Evolutionary conservation across 2,888 invertebrate species (phyloP), one percentile per base, ranked within the genome.

Genomic region (Sthenelais limicola): DNA sequence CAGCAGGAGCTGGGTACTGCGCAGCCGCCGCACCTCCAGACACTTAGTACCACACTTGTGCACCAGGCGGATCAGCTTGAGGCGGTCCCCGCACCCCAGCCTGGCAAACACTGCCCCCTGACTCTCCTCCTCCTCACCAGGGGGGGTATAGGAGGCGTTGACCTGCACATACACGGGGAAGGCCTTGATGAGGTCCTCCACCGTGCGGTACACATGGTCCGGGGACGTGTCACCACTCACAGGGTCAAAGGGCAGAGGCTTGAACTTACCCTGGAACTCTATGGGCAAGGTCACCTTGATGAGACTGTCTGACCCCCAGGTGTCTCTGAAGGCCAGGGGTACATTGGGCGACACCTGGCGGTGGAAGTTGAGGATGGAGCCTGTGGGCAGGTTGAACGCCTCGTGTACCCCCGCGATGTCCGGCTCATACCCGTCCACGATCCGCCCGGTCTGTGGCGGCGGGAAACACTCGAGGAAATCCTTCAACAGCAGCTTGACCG

Each of bases 401-500:
- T 70, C 72, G 21, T 73, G 33, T 15, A 49, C 54, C n/a, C n/a
- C n/a, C 26, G 68, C 70, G 26, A 74, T 67, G 48, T 75, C 74
- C 38, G 54, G 68, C 24, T 71, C 38, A 56, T 49, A 73, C 32
- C 73, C 76, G n/a, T 68, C 58, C 18, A 74, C 72, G 18, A 77
- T 69, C 28, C 68, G 58, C 4, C 74, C 76, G n/a, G 26, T 47
- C 54, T 74, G 76, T 9, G 77, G 76, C n/a, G 76, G 70, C 12
- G 73, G 72, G 48, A 73, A 77, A 35, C 73, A 73, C 43, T 77
- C 74, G 18, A 77, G 71, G 43, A 77, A 74, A 21, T 77, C 77
- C 18, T 71, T 47, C 7, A 77, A 49, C 18, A 51, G 28, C 32
- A 74, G 28, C 43, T 70, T 51, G 3, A 62, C 24, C 9, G 51